Conservation (phyloP, 2,888 invertebrate genomes). For the Laspeyria flexula region DNA sequence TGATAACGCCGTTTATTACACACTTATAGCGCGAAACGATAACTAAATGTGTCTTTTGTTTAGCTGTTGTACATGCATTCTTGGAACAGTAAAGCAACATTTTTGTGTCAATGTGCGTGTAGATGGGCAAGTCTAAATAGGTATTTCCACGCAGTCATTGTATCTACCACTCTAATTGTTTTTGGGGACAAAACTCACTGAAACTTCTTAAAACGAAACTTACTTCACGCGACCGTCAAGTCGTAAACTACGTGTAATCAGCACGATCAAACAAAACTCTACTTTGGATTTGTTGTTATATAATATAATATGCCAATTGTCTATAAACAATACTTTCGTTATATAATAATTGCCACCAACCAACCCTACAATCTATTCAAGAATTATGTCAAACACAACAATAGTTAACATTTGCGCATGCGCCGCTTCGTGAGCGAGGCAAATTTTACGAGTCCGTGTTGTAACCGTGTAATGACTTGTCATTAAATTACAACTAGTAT, state of each 20-base stretch:
- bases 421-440: slow-evolving; percentile 1
- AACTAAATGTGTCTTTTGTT: slow-evolving; percentile 41
- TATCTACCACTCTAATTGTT: no score
- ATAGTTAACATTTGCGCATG: not conserved
- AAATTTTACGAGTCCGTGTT: slow-evolving; percentile 31
- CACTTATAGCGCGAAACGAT: slow-evolving; percentile 38
- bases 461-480: slow-evolving; percentile 33
- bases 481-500: slow-evolving; percentile 8
- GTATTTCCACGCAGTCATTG: no score
- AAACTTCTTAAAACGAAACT: no score
- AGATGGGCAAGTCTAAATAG: no score
- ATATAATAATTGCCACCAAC: not conserved
- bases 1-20: slow-evolving; percentile 49
- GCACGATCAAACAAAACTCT: no score
- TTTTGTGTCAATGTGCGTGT: no score
- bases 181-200: no score
- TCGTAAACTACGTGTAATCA: no score
- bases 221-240: no score
- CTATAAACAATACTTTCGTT: not conserved
- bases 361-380: not conserved
- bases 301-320: no score
- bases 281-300: no score
- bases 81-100: slow-evolving; percentile 1
- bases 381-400: not conserved
- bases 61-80: slow-evolving; percentile 9